Conservation (phyloP, 2,797 vertebrate genomes). For the Pangasius sanitwongsei region DNA sequence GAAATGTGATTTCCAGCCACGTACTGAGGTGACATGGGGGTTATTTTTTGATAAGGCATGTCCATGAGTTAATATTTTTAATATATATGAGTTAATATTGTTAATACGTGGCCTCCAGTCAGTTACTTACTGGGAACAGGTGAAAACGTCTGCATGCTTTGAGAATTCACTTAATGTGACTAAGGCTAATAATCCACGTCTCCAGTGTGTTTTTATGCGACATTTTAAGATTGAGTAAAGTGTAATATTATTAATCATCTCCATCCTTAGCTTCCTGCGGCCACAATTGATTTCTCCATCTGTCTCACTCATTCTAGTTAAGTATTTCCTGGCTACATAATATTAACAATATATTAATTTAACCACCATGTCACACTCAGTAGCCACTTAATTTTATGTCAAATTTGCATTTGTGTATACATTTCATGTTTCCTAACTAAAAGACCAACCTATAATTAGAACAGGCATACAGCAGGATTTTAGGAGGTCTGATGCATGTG, state of each 20-base stretch:
- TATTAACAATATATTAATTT: not conserved
- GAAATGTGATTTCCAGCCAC: not conserved
- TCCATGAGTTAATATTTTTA: not conserved
- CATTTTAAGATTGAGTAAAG: not conserved
- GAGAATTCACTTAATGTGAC: not conserved
- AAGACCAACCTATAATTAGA: not conserved
- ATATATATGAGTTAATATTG: not conserved
- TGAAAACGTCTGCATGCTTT: not conserved
- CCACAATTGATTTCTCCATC: not conserved
- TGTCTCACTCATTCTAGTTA: not conserved
- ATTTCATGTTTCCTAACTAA: not conserved
- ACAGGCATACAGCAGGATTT: not conserved
- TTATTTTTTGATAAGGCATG: not conserved
- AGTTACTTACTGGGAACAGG: too few relatives aligned
- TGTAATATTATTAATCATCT: not conserved
- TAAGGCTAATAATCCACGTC: not conserved
- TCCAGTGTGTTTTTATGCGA: not conserved
- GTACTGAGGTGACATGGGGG: not conserved
- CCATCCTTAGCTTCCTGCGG: not conserved
- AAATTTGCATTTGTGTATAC: not conserved
- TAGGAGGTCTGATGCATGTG: not conserved
- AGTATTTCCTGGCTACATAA: not conserved
- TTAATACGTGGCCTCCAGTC: not conserved
- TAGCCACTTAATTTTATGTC: not conserved
- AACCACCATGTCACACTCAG: not conserved